Percentiles rank a stretch among this genome's conserved stretches.
Evolutionary conservation across 2,888 invertebrate genomes (phyloP).

Genomic region (Timema podura): DNA sequence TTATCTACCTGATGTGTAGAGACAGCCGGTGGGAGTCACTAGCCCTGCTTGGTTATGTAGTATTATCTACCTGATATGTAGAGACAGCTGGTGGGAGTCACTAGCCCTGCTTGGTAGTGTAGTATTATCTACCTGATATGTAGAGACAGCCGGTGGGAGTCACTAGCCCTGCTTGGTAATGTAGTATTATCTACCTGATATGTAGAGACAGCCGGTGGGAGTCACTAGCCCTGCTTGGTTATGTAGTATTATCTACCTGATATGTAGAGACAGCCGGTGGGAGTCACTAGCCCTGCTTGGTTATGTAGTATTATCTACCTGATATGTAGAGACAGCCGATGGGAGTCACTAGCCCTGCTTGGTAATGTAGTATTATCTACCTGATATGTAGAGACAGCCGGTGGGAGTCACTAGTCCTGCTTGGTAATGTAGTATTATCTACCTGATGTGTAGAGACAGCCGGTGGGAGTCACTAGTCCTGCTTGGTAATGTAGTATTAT

Average conservation of each 20-base stretch:
- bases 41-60: too few relatives aligned
- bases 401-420: too few relatives aligned
- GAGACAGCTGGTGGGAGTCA: slow-evolving; percentile 58
- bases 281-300: too few relatives aligned
- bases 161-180: too few relatives aligned
- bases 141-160: background rate
- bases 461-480: slow-evolving; percentile 49
- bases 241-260: background rate
- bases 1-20: background rate
- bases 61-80: slow-evolving; percentile 57
- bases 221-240: slow-evolving; percentile 29
- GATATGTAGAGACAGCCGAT: slow-evolving; percentile 67
- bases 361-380: background rate
- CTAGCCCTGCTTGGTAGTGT: background rate
- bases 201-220: slow-evolving; percentile 63
- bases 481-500: slow-evolving; percentile 25
- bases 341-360: slow-evolving; percentile 38
- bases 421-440: slow-evolving; percentile 19
- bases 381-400: background rate
- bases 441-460: slow-evolving; percentile 66
- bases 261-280: background rate
- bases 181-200: slow-evolving; percentile 51
- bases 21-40: background rate
- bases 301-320: slow-evolving; percentile 41
- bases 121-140: too few relatives aligned